These are phyloP conservation scores for Gallinago media DNA, from an alignment of 2,113 vertebrate species.

Conservation along the genomic window DNA sequence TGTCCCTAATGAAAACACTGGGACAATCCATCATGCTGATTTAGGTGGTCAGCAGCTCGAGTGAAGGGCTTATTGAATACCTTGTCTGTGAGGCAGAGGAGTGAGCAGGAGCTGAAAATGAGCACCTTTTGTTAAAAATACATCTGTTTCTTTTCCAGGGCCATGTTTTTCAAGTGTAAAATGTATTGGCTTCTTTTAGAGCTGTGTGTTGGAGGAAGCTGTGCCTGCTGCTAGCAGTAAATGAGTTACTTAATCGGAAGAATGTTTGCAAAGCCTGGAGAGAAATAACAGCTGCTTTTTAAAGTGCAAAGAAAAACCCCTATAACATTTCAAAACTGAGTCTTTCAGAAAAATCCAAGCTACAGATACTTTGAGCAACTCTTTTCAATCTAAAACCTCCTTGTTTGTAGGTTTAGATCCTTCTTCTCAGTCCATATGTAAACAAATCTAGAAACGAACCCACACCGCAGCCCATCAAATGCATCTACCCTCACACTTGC, in stretches of 20 bases:
- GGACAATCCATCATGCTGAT: background rate
- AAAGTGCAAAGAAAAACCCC: background rate
- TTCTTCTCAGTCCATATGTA: background rate
- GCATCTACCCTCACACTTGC: background rate
- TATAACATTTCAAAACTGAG: slow-evolving; percentile 24
- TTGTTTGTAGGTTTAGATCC: background rate
- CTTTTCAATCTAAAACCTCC: background rate
- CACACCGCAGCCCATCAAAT: background rate
- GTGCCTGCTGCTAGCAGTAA: slow-evolving; percentile 46
- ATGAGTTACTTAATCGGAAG: slow-evolving; percentile 53
- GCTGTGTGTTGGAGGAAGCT: background rate
- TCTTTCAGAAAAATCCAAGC: background rate
- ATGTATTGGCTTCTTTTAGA: slow-evolving; percentile 7
- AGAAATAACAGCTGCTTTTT: slow-evolving; percentile 62
- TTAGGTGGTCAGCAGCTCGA: background rate
- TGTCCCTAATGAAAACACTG: background rate
- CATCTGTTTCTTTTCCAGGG: background rate
- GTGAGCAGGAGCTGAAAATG: background rate
- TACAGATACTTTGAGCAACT: background rate
- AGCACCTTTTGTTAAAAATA: background rate
- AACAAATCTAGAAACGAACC: background rate
- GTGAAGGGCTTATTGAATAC: background rate
- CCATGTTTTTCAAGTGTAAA: background rate
- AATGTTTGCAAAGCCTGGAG: slow-evolving; percentile 37
- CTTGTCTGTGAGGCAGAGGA: background rate